These are phyloP conservation scores for Prionailurus bengalensis DNA, from an alignment of 2,113 vertebrate species.

Conservation along the genomic window DNA sequence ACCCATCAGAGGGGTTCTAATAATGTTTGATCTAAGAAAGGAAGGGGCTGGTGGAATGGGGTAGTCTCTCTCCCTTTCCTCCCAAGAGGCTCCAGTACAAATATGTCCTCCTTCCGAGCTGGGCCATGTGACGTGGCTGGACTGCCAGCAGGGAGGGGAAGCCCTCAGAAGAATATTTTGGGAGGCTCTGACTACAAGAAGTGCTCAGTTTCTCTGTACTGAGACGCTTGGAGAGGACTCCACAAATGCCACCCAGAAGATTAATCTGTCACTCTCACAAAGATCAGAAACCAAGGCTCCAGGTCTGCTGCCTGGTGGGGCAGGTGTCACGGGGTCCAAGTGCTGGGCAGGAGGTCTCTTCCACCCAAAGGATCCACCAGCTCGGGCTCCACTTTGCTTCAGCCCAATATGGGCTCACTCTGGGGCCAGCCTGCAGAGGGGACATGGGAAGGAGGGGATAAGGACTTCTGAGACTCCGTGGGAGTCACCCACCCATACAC, in stretches of 20 bases:
- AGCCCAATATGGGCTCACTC: not conserved
- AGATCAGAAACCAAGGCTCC: not conserved
- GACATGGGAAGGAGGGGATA: fast-evolving
- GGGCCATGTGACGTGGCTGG: too few relatives aligned
- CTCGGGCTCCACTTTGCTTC: not conserved
- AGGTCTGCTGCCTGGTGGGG: not conserved
- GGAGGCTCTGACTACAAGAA: not conserved
- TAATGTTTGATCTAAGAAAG: not conserved
- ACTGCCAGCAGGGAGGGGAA: not conserved
- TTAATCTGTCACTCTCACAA: not conserved
- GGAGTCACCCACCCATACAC: not conserved
- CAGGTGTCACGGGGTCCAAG: not conserved
- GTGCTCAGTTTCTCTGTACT: not conserved
- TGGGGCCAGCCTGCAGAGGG: not conserved
- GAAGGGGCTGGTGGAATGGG: not conserved
- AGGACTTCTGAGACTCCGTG: not conserved
- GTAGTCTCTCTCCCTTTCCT: not conserved
- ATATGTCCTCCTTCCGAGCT: too few relatives aligned
- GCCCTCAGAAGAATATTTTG: not conserved
- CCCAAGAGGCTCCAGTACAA: not conserved
- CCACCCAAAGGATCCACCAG: too few relatives aligned
- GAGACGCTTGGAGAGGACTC: not conserved
- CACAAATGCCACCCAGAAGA: not conserved
- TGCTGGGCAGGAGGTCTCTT: fast-evolving
- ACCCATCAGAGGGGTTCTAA: too few relatives aligned